Evolutionary conservation across 2,113 vertebrate species (phyloP).

Genomic region (Ifrita kowaldi): DNA sequence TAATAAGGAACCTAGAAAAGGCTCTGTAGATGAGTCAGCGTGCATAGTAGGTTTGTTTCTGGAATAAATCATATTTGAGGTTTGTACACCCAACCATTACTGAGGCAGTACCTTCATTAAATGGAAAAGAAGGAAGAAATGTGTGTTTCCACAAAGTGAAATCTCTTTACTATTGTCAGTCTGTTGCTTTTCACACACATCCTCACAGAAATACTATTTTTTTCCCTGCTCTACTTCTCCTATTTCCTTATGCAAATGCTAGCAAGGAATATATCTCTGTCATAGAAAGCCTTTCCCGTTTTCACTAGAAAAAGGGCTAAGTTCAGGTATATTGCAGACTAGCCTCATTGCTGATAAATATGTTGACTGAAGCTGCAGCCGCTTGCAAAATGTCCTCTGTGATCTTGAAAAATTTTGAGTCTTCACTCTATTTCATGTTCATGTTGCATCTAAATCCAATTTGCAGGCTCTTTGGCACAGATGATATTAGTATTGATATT

Average conservation of each 20-base stretch:
- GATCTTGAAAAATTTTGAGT: background rate
- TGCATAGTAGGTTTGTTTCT: background rate
- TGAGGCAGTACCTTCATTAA: background rate
- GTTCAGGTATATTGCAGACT: background rate
- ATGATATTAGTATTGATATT: background rate
- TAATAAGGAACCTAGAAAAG: background rate
- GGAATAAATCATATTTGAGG: background rate
- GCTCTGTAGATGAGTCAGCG: background rate
- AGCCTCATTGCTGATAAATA: background rate
- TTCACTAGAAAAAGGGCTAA: background rate
- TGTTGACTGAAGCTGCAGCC: background rate
- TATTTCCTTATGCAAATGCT: background rate
- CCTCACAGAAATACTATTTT: background rate
- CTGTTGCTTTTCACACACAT: background rate
- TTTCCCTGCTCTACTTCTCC: background rate
- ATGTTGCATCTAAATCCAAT: background rate
- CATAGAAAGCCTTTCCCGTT: background rate
- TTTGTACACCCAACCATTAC: background rate
- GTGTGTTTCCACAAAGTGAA: background rate
- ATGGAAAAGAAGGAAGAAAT: background rate
- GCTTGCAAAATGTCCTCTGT: background rate
- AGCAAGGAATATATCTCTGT: background rate
- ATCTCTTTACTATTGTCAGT: background rate
- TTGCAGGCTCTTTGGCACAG: background rate
- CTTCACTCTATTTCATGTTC: background rate